phyloP scores from a whole-genome alignment of 2,888 invertebrate genomes.

The Melanophora roralis region DNA sequence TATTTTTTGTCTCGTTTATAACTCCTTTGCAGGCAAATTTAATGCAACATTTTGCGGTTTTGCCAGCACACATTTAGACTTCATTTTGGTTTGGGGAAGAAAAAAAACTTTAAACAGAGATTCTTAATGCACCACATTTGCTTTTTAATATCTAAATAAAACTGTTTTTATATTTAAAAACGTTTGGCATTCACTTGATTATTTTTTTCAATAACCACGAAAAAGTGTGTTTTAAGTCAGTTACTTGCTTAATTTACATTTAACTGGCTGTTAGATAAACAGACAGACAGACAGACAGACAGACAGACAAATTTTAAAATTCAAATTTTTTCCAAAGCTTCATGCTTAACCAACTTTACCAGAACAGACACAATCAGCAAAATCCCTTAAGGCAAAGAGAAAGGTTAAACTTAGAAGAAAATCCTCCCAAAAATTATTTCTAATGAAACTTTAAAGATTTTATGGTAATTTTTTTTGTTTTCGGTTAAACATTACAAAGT shows the following conservation, averaged over 20 bases:
- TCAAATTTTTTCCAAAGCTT: slow-evolving; percentile 20
- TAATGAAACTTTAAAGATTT: slow-evolving; percentile 33
- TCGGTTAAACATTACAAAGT: not conserved
- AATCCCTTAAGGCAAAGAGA: slow-evolving; percentile 57
- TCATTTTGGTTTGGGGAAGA: not conserved
- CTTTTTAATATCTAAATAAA: no score
- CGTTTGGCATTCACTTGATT: no score
- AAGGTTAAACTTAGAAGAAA: slow-evolving; percentile 26
- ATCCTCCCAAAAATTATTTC: not conserved
- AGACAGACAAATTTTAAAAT: slow-evolving; percentile 12
- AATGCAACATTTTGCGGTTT: slow-evolving; percentile 7
- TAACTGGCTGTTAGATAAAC: not conserved
- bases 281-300: not conserved
- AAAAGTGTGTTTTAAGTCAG: not conserved
- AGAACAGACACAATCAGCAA: slow-evolving; percentile 30
- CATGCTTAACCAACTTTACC: not conserved
- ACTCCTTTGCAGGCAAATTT: slow-evolving; percentile 1
- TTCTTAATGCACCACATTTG: not conserved
- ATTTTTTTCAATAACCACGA: not conserved
- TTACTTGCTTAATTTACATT: not conserved
- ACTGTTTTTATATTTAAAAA: no score
- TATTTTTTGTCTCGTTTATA: not conserved
- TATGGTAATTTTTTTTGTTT: not conserved
- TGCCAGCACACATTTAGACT: not conserved
- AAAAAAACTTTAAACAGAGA: not conserved